These are phyloP conservation scores for Turritopsis dohrnii DNA, from an alignment of 30 jellyfish, hydroid and myxozoan species.

Conservation along the genomic window DNA sequence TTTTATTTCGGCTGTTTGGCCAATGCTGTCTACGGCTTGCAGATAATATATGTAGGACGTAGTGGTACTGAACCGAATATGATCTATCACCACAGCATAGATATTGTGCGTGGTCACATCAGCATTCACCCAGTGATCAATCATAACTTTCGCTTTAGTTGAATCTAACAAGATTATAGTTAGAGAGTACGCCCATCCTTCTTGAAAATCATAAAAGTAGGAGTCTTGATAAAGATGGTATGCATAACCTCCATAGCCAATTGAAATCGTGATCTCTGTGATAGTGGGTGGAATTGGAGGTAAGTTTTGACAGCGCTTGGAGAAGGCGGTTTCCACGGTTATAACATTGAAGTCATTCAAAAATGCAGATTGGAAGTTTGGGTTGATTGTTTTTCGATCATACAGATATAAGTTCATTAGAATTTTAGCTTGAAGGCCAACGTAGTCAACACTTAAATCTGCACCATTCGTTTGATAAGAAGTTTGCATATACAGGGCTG, in stretches of 20 bases:
- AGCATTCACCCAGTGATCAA: conserved; percentile 37
- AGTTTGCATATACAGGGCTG: conserved; percentile 38
- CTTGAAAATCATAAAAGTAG: conserved; percentile 77
- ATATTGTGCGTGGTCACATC: conserved; percentile 14
- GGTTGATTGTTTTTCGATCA: neutral
- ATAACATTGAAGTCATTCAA: conserved; percentile 34
- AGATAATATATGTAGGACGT: conserved; percentile 36
- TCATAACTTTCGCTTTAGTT: neutral
- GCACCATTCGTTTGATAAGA: conserved; percentile 19
- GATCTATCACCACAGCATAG: conserved; percentile 42
- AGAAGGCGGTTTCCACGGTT: conserved; percentile 51
- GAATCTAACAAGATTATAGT: neutral
- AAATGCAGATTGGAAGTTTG: conserved; percentile 22
- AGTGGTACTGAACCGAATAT: conserved; percentile 18
- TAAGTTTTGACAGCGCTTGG: conserved; percentile 60
- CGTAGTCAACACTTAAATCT: conserved; percentile 23
- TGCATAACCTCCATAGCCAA: conserved; percentile 56
- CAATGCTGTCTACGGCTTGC: conserved; percentile 57
- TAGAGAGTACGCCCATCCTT: conserved; percentile 58
- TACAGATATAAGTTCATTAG: conserved; percentile 1
- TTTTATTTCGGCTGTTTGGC: conserved; percentile 38
- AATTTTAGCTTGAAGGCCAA: conserved; percentile 29
- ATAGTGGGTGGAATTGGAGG: conserved; percentile 52
- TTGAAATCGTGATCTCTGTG: conserved; percentile 24
- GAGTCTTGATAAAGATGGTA: conserved; percentile 26